Evolutionary conservation across 2,888 invertebrate species (phyloP).

Genomic region (Calliopum simillimum): DNA sequence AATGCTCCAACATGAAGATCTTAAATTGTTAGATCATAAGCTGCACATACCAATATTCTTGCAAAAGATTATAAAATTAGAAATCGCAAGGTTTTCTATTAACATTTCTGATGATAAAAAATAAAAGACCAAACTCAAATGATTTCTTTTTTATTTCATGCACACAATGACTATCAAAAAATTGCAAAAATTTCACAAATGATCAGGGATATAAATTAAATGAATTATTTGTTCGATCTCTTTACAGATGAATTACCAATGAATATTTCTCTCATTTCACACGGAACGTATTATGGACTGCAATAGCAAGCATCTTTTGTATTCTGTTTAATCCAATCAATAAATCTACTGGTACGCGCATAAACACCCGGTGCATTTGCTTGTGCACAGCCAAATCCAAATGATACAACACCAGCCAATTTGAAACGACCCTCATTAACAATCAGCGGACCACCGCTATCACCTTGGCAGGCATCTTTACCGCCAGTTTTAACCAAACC

Average conservation of each 20-base stretch:
- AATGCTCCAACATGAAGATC: too few relatives aligned
- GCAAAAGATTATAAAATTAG: too few relatives aligned
- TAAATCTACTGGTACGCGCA: constrained; percentile 61
- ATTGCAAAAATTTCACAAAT: too few relatives aligned
- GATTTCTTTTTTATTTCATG: too few relatives aligned
- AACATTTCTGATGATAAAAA: too few relatives aligned
- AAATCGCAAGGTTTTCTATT: too few relatives aligned
- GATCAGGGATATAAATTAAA: neutral
- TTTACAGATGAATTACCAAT: too few relatives aligned
- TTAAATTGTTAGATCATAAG: too few relatives aligned
- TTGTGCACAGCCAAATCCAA: constrained; percentile 63
- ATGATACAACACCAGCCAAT: constrained; percentile 63
- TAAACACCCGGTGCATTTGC: constrained; percentile 64
- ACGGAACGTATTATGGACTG: constrained; percentile 44
- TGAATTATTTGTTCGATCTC: neutral
- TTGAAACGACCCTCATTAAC: constrained; percentile 59
- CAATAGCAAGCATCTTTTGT: constrained; percentile 60
- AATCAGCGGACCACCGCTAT: constrained; percentile 65
- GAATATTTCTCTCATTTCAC: neutral
- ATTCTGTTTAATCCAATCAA: constrained; percentile 60
- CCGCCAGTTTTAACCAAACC: constrained; percentile 62
- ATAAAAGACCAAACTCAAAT: too few relatives aligned
- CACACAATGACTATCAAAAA: too few relatives aligned
- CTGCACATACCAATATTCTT: too few relatives aligned
- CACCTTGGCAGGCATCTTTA: constrained; percentile 66